phyloP scores from a whole-genome alignment of 1,140 invertebrate genomes.

The Saccostrea cuccullata region DNA sequence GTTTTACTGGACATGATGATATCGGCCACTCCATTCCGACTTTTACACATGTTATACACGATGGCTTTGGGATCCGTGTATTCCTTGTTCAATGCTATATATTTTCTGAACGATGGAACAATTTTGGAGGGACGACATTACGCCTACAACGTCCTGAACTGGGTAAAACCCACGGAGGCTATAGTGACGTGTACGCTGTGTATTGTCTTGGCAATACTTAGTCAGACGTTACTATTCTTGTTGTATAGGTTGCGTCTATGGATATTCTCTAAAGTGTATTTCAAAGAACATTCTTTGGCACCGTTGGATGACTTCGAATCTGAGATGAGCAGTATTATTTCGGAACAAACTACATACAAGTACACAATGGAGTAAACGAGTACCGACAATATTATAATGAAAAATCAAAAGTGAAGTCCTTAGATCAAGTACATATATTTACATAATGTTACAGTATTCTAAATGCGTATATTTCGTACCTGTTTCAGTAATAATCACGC shows the following conservation, averaged over 20 bases:
- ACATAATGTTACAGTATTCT: too few species aligned
- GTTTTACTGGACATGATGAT: constrained; percentile 73
- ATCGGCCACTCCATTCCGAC: constrained; percentile 70
- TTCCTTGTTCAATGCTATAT: constrained; percentile 74
- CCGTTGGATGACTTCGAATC: constrained; percentile 58
- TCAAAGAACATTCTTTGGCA: constrained; percentile 15
- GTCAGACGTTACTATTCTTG: constrained; percentile 68
- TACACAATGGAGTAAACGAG: constrained; percentile 52
- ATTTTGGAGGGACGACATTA: constrained; percentile 70
- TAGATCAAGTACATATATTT: too few species aligned
- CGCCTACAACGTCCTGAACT: constrained; percentile 75
- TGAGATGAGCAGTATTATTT: constrained; percentile 72
- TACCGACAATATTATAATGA: neutral
- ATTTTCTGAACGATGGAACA: constrained; percentile 74
- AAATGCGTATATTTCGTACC: too few species aligned
- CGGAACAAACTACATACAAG: constrained; percentile 52
- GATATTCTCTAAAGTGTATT: constrained; percentile 64
- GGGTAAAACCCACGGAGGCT: constrained; percentile 71
- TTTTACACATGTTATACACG: constrained; percentile 74
- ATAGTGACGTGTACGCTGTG: constrained; percentile 72
- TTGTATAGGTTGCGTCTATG: constrained; percentile 66
- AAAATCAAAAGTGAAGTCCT: neutral
- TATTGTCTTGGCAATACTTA: constrained; percentile 64
- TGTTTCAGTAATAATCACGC: too few species aligned
- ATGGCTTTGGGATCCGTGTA: constrained; percentile 74